Evolutionary conservation across 2,888 invertebrate species (phyloP), one percentile per base, ranked within the genome.

Genomic region (Penaeus monodon): DNA sequence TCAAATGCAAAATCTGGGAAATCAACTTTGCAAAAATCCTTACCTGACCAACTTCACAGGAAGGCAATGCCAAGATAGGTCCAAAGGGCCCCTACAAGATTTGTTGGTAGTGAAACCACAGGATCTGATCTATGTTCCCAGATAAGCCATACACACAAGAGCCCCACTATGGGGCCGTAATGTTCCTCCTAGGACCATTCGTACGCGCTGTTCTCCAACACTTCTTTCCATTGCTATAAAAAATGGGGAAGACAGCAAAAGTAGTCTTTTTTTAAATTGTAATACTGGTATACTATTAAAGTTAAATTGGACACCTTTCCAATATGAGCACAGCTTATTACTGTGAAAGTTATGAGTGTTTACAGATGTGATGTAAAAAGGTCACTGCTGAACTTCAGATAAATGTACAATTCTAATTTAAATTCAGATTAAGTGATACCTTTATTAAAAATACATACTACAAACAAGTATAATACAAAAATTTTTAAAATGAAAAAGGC

Each of bases 51-150:
- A 77, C 29, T 33, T 87, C 77, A 66, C 89, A 89, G 17, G 85
- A 84, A 29, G 89, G 89, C 8, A 88, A 73, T 24, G 89, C 83
- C 22, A 89, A 76, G 10, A 89, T 33, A 17, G 74, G 68, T 33
- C 83, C 89, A 29, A 89, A 82, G n/a, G 89, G 89, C 88, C 88
- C n/a, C 86, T 7, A 89, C 81, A 20, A 89, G 81, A 22, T 85
- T 76, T 17, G 70, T 64, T 8, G 88, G 84, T 3, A 89, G 85
- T 10, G 86, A 84, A n/a, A 84, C 65, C 2, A 89, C 89, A 8
- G 89, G 86, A 68, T 80, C 63, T 17, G 84, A 78, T 10, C 86
- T 77, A 63, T 85, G 79, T 44, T 86, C 74, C 86, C 88, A 89
- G 24, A 89, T 70, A 38, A 88, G 66, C 88, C 86, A 86, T 38